Evolutionary conservation across 2,888 invertebrate genomes (phyloP).

Genomic region (Candidula unifasciata): DNA sequence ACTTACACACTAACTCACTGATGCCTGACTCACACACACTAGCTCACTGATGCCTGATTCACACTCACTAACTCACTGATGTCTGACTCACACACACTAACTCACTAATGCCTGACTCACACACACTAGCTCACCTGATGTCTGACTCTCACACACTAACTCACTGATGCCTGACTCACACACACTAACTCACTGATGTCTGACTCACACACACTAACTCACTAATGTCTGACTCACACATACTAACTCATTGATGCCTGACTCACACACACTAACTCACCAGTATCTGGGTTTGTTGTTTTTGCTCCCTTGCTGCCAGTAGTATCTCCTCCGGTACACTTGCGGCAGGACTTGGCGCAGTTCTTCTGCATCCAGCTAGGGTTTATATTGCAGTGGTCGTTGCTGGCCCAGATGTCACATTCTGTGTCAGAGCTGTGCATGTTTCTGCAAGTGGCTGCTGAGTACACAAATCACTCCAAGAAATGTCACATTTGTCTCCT

Average conservation of each 20-base stretch:
- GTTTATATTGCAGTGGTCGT: constrained; percentile 61
- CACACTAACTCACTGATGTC: too few species aligned
- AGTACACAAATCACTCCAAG: not conserved
- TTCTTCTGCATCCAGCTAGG: constrained; percentile 61
- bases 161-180: constrained; percentile 43
- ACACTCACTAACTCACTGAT: constrained; percentile 44
- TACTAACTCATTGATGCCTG: not conserved
- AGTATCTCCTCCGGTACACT: constrained; percentile 43
- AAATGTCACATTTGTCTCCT: not conserved
- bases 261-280: not conserved
- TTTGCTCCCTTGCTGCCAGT: not conserved
- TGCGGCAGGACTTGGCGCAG: constrained; percentile 60
- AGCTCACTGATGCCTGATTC: too few species aligned
- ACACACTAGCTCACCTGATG: not conserved
- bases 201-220: not conserved
- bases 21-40: too few species aligned
- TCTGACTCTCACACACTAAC: too few species aligned
- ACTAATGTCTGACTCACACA: not conserved
- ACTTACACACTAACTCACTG: too few species aligned
- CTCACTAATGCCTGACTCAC: not conserved
- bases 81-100: not conserved
- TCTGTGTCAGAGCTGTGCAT: constrained; percentile 60
- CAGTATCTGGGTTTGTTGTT: not conserved
- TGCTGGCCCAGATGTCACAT: constrained; percentile 65
- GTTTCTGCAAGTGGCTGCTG: constrained; percentile 57